Conservation (phyloP, 2,888 invertebrate species). For the Megaustenia siamemsis region DNA sequence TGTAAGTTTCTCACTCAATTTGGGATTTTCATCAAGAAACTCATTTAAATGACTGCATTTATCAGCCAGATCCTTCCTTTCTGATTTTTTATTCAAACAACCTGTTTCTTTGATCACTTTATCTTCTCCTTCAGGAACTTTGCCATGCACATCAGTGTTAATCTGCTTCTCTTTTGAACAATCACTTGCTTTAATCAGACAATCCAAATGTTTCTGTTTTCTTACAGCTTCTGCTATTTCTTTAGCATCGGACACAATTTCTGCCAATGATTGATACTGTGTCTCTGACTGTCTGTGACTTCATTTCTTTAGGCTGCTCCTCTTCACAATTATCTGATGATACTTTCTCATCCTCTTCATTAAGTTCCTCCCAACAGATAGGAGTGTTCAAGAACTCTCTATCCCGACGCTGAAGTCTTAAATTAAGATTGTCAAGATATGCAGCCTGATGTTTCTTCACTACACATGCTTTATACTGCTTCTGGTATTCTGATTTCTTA, state of each 20-base stretch:
- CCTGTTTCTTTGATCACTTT: background rate
- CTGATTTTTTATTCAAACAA: background rate
- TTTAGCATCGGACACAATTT: conserved; percentile 45
- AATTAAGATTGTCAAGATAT: conserved; percentile 66
- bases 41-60: conserved; percentile 37
- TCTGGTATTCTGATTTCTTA: conserved; percentile 70
- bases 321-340: conserved; percentile 54
- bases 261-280: conserved; percentile 51
- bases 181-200: background rate
- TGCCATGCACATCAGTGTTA: background rate
- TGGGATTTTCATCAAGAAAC: conserved; percentile 24
- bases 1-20: conserved; percentile 20
- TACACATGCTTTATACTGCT: conserved; percentile 64
- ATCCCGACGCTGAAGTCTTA: conserved; percentile 66
- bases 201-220: conserved; percentile 12
- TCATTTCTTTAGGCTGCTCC: background rate
- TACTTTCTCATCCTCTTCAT: conserved; percentile 58
- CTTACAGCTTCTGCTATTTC: conserved; percentile 36
- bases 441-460: conserved; percentile 64
- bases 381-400: conserved; percentile 70
- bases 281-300: conserved; percentile 23
- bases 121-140: background rate
- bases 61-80: conserved; percentile 8
- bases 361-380: conserved; percentile 64
- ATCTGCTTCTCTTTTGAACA: background rate